phyloP scores from a whole-genome alignment of 2,888 invertebrate species.

The Glyphotaelius pellucidus region DNA sequence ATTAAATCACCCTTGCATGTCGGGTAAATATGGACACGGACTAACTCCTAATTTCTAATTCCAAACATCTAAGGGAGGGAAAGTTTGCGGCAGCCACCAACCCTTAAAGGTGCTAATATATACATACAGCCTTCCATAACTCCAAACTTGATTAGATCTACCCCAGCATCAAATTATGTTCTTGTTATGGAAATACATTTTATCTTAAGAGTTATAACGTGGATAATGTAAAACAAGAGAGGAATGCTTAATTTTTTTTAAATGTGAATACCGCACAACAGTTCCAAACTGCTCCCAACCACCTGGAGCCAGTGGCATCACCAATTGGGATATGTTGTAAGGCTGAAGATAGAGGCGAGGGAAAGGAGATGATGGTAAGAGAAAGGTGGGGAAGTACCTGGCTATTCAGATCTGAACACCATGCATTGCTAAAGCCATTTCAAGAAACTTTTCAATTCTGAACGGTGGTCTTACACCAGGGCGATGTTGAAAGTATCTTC shows the following conservation, averaged over 20 bases:
- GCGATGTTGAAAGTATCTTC: too few relatives aligned
- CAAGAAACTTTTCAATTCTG: too few relatives aligned
- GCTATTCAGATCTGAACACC: too few relatives aligned
- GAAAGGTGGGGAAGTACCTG: too few relatives aligned
- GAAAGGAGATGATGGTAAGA: too few relatives aligned
- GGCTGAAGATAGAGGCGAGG: too few relatives aligned
- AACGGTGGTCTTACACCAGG: too few relatives aligned
- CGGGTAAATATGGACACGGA: background rate
- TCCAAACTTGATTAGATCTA: background rate
- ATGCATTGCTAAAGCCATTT: too few relatives aligned
- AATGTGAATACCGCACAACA: too few relatives aligned
- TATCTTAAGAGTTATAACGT: background rate
- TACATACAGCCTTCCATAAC: background rate
- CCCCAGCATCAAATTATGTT: background rate
- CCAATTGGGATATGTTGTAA: too few relatives aligned
- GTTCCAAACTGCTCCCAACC: too few relatives aligned
- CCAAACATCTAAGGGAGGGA: background rate
- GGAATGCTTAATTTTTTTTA: background rate
- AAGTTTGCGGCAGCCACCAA: background rate
- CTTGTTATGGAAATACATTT: background rate
- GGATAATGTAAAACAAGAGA: background rate
- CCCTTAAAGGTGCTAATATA: background rate
- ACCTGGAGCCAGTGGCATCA: too few relatives aligned
- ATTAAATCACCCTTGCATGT: constrained; percentile 2
- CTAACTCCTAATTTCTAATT: background rate